These are phyloP conservation scores for Dinomys branickii DNA, from an alignment of 2,113 vertebrate species.

Conservation along the genomic window DNA sequence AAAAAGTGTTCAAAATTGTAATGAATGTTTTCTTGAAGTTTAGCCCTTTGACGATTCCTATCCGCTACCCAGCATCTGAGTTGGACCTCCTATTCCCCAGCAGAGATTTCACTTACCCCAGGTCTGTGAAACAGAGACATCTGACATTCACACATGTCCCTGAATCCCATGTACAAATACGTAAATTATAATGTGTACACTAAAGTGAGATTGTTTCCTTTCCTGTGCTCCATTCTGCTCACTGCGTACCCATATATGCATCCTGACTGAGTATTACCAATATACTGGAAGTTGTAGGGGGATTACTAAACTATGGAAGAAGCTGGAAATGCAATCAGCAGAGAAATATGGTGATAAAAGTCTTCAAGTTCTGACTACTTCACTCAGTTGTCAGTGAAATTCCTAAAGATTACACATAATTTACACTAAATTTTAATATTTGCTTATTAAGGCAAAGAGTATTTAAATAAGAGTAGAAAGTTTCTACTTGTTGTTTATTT, in stretches of 20 bases:
- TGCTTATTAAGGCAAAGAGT: neutral
- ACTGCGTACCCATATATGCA: neutral
- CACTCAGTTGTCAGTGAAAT: slow-evolving; percentile 30
- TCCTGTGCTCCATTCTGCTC: neutral
- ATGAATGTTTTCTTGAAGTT: neutral
- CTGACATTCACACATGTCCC: neutral
- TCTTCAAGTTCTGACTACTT: slow-evolving; percentile 7
- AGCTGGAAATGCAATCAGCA: neutral
- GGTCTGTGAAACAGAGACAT: neutral
- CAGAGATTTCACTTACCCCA: neutral
- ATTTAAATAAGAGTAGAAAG: neutral
- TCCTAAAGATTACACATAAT: slow-evolving; percentile 32
- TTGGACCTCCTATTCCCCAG: neutral
- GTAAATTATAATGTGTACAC: neutral
- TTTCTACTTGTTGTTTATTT: neutral
- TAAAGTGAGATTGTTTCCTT: neutral
- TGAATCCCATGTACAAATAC: neutral
- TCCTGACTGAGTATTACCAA: neutral
- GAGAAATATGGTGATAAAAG: neutral
- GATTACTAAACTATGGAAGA: slow-evolving; percentile 29
- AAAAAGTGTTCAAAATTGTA: neutral
- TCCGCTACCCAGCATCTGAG: neutral
- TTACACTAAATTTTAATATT: slow-evolving; percentile 4
- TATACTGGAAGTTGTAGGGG: neutral
- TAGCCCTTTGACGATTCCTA: neutral